phyloP scores from a whole-genome alignment of 1,140 invertebrate species.

The Caenorhabditis latens region DNA sequence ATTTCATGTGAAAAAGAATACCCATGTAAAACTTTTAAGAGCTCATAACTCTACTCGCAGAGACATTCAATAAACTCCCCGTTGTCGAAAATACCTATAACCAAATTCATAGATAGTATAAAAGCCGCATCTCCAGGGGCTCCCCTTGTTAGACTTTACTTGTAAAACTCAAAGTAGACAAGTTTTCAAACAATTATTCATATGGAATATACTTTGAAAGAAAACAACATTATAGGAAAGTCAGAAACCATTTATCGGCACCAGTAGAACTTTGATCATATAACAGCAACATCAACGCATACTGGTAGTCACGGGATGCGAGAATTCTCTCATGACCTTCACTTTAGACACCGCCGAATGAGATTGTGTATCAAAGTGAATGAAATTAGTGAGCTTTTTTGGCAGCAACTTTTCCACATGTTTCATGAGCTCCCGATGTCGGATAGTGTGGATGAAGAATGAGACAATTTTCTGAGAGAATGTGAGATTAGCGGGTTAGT shows the following conservation, averaged over 20 bases:
- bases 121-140: too few species aligned
- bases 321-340: conserved; percentile 8
- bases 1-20: too few species aligned
- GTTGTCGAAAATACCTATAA: too few species aligned
- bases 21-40: too few species aligned
- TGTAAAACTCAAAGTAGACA: too few species aligned
- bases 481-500: too few species aligned
- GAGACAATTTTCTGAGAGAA: conserved; percentile 32
- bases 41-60: too few species aligned
- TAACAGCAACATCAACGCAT: not conserved
- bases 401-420: conserved; percentile 13
- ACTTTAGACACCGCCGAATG: conserved; percentile 20
- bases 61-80: too few species aligned
- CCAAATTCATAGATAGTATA: too few species aligned
- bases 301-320: conserved; percentile 13
- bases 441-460: conserved; percentile 34
- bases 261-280: not conserved
- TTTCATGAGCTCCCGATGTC: conserved; percentile 38
- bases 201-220: not conserved
- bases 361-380: not conserved
- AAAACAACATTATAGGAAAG: not conserved
- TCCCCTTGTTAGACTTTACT: too few species aligned
- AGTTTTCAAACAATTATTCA: too few species aligned
- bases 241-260: not conserved
- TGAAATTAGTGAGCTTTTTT: not conserved